Base-by-base conservation (phyloP, 2,888 invertebrate genomes). In the Sialis fuliginosa region DNA sequence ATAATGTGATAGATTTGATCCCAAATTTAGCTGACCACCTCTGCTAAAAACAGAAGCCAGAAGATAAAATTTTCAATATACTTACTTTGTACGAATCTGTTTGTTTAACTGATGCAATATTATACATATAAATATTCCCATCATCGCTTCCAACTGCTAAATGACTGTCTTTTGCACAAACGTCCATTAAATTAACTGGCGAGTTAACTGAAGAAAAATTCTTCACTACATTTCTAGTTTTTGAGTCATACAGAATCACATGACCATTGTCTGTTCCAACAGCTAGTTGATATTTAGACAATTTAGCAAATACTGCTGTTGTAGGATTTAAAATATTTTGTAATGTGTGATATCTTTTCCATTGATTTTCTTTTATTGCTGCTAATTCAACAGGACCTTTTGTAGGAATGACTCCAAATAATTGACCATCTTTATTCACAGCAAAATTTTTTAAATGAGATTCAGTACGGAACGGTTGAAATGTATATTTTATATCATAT, bases 51-150 rank as follows among this genome's bases (percentile, higher is more conserved):
- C n/a, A n/a, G n/a, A n/a, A n/a, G n/a, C n/a, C n/a, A n/a, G n/a
- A n/a, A n/a, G n/a, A 22, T 22, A 22, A 22, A 22, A 22, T 4
- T 2, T 2, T 22, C 22, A 2, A 4, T 22, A 22, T 22, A 22
- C 22, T 22, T 22, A 22, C 22, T 22, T 22, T 22, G 22, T 22
- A 22, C 22, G 22, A 22, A 22, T 10, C 37, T 12, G 9, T 43
- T 33, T 33, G 12, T 43, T 31, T 32, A 12, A 8, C 32, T 6
- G 43, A 33, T 33, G 30, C 33, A 3, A 68, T 67, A 55, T 70
- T 64, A 48, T 69, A 70, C 33, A 71, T 65, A 3, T 67, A 55
- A 0, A 69, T 70, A n/a, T 70, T 69, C 6, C 71, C 71, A 57
- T 67, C 69, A 32, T 64, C 63, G 62, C 68, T 65, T 6, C 66